phyloP scores from a whole-genome alignment of 2,113 vertebrate species.

The Nesoenas mayeri region DNA sequence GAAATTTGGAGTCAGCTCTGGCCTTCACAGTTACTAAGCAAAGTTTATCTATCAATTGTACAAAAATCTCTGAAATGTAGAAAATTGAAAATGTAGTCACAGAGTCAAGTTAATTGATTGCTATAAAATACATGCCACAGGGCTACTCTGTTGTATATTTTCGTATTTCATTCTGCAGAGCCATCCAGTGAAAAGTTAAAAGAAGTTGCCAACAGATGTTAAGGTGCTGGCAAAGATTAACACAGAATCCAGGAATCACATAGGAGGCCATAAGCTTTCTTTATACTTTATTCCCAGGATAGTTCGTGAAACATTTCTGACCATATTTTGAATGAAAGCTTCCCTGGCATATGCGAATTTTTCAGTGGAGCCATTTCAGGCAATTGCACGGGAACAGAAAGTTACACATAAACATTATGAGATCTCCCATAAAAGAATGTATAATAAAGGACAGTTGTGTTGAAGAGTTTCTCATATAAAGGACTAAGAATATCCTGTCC shows the following conservation, averaged over 20 bases:
- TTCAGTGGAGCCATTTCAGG: background rate
- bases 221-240: background rate
- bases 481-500: background rate
- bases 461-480: background rate
- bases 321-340: background rate
- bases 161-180: background rate
- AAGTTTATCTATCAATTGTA: background rate
- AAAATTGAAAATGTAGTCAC: background rate
- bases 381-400: background rate
- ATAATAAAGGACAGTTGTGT: background rate
- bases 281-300: background rate
- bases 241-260: background rate
- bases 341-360: background rate
- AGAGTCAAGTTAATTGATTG: background rate
- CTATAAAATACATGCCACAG: background rate
- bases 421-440: background rate
- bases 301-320: background rate
- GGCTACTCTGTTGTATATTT: background rate
- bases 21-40: background rate
- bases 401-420: background rate
- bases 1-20: background rate
- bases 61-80: background rate
- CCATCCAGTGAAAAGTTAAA: background rate
- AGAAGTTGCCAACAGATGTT: background rate
- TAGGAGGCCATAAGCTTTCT: background rate